A percentile compares a stretch with the other conserved stretches of the same genome.
Evolutionary conservation across 2,888 invertebrate genomes (phyloP).

Genomic region (Aporophyla nigra): DNA sequence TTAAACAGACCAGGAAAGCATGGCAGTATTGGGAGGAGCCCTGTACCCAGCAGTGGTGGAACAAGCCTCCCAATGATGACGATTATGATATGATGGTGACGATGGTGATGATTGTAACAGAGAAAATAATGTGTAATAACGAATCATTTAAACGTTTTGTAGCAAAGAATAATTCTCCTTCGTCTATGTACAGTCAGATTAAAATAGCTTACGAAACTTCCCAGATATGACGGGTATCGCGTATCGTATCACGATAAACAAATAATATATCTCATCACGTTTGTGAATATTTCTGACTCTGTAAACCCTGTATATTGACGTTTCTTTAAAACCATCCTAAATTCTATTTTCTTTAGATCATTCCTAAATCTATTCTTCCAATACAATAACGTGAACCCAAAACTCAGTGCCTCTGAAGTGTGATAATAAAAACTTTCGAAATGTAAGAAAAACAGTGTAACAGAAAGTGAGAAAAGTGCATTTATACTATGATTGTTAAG

Average conservation of each 20-base stretch:
- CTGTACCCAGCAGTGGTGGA: background rate
- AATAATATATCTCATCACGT: background rate
- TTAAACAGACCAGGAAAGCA: background rate
- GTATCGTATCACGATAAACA: background rate
- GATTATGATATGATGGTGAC: too few species aligned
- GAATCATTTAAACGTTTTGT: background rate
- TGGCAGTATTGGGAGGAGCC: background rate
- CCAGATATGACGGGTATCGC: background rate
- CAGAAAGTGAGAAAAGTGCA: slow-evolving; percentile 62
- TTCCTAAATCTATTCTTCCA: slow-evolving; percentile 22
- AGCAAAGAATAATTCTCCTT: background rate
- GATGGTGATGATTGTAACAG: too few species aligned
- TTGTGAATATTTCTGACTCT: background rate
- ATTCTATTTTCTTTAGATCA: slow-evolving; percentile 22
- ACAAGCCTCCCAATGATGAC: background rate
- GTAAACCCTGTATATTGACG: background rate
- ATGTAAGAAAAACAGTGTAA: slow-evolving; percentile 33
- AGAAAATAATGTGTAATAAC: background rate
- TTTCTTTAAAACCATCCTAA: background rate
- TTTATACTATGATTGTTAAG: slow-evolving; percentile 53
- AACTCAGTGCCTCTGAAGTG: slow-evolving; percentile 64
- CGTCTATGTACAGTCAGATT: too few species aligned
- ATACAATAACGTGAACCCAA: slow-evolving; percentile 18
- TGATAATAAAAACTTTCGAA: slow-evolving; percentile 54
- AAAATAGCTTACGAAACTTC: background rate